phyloP scores from a whole-genome alignment of 2,888 invertebrate species.

The Polydrusus cervinus region DNA sequence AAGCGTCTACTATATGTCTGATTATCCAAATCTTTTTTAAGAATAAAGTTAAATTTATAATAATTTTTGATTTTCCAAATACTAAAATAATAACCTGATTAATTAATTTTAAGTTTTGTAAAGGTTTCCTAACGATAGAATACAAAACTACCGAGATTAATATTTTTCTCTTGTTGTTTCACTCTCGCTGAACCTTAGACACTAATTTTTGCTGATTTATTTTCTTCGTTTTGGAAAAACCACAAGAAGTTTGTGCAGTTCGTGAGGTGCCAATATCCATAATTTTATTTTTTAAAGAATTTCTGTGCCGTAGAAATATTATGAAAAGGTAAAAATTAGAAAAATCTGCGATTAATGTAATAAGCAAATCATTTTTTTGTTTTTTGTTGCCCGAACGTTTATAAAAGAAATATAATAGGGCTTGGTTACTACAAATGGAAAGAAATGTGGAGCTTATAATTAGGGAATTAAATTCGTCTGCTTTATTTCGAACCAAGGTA shows the following conservation, averaged over 20 bases:
- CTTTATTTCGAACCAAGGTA: constrained; percentile 18
- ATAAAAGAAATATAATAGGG: constrained; percentile 16
- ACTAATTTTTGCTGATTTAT: constrained; percentile 58
- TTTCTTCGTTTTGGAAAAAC: constrained; percentile 56
- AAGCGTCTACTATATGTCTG: constrained; percentile 13
- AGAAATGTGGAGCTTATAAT: constrained; percentile 26
- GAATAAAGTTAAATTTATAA: not conserved
- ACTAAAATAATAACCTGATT: not conserved
- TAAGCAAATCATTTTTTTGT: not conserved
- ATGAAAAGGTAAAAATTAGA: constrained; percentile 16
- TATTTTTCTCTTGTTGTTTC: not conserved
- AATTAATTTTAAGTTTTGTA: not conserved
- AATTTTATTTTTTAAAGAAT: constrained; percentile 14
- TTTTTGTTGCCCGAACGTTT: not conserved
- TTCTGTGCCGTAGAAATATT: constrained; percentile 14
- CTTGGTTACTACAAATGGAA: constrained; percentile 24
- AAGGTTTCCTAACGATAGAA: not conserved
- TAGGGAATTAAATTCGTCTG: constrained; percentile 11
- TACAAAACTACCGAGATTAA: not conserved
- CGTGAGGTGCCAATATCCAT: constrained; percentile 23
- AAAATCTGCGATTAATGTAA: not conserved
- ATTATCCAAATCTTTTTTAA: not conserved
- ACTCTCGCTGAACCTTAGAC: constrained; percentile 43
- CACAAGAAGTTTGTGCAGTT: constrained; percentile 24
- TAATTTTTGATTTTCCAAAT: not conserved